phyloP scores from a whole-genome alignment of 1,140 invertebrate genomes.

The Drosophila kepulauana region DNA sequence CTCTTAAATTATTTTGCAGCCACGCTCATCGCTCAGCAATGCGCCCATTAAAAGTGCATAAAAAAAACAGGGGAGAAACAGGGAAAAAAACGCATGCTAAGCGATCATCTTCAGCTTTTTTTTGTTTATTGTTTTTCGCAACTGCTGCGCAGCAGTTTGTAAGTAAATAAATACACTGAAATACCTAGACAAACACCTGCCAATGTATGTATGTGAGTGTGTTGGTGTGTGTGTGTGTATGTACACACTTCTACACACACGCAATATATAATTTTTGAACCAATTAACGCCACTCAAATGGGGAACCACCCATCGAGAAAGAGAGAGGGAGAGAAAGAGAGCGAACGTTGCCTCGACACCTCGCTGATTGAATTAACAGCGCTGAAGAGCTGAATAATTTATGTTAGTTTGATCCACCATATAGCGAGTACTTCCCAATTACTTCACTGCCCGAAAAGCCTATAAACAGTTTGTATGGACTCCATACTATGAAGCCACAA shows the following conservation, averaged over 20 bases:
- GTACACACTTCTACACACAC: too few species aligned
- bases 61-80: conserved; percentile 25
- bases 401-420: too few species aligned
- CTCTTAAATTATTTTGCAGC: conserved; percentile 74
- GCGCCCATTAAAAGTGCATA: conserved; percentile 72
- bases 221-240: too few species aligned
- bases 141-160: conserved; percentile 27
- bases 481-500: too few species aligned
- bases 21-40: conserved; percentile 32
- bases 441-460: too few species aligned
- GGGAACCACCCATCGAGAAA: conserved; percentile 51
- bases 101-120: conserved; percentile 15
- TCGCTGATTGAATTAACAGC: conserved; percentile 1
- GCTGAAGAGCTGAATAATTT: too few species aligned
- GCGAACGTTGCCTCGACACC: not conserved
- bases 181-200: conserved; percentile 26
- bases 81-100: conserved; percentile 34
- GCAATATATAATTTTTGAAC: conserved; percentile 38
- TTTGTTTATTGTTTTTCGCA: conserved; percentile 73
- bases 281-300: conserved; percentile 60
- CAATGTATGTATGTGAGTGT: not conserved
- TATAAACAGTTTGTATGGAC: too few species aligned
- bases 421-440: too few species aligned
- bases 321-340: not conserved
- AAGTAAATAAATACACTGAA: conserved; percentile 64